A percentile compares a stretch with the other conserved stretches of the same genome.
phyloP scores from a whole-genome alignment of 2,888 invertebrate species.

The Anodontia alba region DNA sequence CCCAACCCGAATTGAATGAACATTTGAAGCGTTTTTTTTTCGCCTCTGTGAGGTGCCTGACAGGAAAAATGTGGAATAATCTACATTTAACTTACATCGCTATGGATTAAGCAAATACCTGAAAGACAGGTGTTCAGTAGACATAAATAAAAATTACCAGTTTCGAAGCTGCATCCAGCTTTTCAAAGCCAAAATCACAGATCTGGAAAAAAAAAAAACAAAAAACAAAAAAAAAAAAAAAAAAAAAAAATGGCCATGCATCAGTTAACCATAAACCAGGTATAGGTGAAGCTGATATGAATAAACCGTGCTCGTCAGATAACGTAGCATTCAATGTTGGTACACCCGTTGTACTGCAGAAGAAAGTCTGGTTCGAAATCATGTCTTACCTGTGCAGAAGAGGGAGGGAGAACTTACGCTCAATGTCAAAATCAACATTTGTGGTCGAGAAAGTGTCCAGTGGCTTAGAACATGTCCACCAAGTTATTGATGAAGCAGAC shows the following conservation, averaged over 20 bases:
- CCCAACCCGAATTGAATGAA: too few relatives aligned
- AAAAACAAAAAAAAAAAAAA: neutral
- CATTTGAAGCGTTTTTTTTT: too few relatives aligned
- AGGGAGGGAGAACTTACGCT: conserved; percentile 15
- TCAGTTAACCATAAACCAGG: conserved; percentile 11
- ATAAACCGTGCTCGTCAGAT: neutral
- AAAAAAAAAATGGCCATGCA: neutral
- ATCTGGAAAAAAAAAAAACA: too few relatives aligned
- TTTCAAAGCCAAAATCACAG: neutral
- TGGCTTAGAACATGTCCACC: conserved; percentile 15
- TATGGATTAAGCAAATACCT: too few relatives aligned
- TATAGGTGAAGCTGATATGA: neutral
- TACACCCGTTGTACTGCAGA: conserved; percentile 5
- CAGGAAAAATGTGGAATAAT: too few relatives aligned
- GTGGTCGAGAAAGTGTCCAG: neutral
- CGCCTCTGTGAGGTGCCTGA: too few relatives aligned
- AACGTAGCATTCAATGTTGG: conserved; percentile 7
- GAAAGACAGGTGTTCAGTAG: too few relatives aligned
- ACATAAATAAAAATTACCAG: too few relatives aligned
- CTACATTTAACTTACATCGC: too few relatives aligned
- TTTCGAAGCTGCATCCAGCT: too few relatives aligned
- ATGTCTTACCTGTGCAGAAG: conserved; percentile 15
- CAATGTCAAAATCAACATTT: conserved; percentile 22
- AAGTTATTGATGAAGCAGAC: conserved; percentile 15
- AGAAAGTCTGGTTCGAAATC: conserved; percentile 30